Evolutionary conservation across 1,140 invertebrate genomes (phyloP).

Genomic region (Drosophila novamexicana): DNA sequence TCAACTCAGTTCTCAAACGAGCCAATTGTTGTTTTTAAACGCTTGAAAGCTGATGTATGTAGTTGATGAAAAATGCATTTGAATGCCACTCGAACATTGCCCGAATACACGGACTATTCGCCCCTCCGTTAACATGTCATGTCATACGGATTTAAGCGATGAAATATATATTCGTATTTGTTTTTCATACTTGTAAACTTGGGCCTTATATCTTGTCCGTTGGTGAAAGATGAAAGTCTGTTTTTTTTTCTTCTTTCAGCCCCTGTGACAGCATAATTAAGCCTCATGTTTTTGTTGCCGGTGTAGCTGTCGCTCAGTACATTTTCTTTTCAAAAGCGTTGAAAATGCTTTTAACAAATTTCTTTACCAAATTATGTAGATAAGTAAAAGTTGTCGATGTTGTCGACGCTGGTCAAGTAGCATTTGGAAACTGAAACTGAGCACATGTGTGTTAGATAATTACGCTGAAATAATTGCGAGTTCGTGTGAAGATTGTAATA

Average conservation of each 20-base stretch:
- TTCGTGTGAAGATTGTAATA: too few relatives aligned
- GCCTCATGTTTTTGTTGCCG: constrained; percentile 31
- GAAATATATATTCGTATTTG: constrained; percentile 69
- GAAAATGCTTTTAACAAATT: constrained; percentile 71
- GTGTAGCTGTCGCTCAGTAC: constrained; percentile 30
- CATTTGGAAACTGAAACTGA: constrained; percentile 15
- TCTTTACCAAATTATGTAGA: constrained; percentile 67
- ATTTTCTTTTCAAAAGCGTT: constrained; percentile 56
- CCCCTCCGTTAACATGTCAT: constrained; percentile 76
- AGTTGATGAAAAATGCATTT: constrained; percentile 47
- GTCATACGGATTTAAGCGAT: constrained; percentile 81
- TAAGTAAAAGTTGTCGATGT: constrained; percentile 66
- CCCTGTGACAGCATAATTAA: constrained; percentile 81
- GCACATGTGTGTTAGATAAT: constrained; percentile 33
- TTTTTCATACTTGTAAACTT: constrained; percentile 34
- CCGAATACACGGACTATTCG: constrained; percentile 57
- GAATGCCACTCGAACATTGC: constrained; percentile 68
- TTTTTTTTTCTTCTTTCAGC: constrained; percentile 56
- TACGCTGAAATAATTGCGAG: constrained; percentile 4
- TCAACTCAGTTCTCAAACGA: too few relatives aligned
- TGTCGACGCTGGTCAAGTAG: constrained; percentile 7
- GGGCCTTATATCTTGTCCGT: constrained; percentile 13
- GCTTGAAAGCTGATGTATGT: constrained; percentile 8
- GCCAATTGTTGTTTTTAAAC: background rate
- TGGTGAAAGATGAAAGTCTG: constrained; percentile 78